These are phyloP conservation scores for Parnassius orleans DNA, from an alignment of 2,888 invertebrate species.

Conservation along the genomic window DNA sequence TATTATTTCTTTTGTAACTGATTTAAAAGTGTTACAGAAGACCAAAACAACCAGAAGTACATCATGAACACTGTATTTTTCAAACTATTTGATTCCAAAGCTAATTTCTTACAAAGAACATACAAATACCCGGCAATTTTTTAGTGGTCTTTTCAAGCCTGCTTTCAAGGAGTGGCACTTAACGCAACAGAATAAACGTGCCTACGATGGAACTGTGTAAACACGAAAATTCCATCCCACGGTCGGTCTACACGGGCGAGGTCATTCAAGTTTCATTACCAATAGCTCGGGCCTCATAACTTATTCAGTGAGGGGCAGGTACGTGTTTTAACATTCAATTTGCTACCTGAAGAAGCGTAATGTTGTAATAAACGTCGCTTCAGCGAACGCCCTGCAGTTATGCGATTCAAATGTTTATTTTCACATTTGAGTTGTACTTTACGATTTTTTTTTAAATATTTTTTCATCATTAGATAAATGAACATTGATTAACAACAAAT, in stretches of 20 bases:
- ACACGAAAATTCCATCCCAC: constrained; percentile 62
- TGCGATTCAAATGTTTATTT: constrained; percentile 25
- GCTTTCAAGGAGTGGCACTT: constrained; percentile 49
- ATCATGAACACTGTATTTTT: too few species aligned
- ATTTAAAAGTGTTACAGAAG: too few species aligned
- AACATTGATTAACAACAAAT: too few species aligned
- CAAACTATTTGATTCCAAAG: too few species aligned
- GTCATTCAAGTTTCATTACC: constrained; percentile 78
- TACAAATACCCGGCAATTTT: constrained; percentile 28
- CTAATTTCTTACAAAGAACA: background rate
- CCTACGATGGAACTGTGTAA: constrained; percentile 48
- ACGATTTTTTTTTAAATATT: too few species aligned
- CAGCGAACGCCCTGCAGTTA: constrained; percentile 39
- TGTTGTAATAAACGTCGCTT: constrained; percentile 49
- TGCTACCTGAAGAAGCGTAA: constrained; percentile 65
- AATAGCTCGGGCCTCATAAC: constrained; percentile 72
- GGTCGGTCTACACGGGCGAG: constrained; percentile 58
- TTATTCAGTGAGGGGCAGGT: constrained; percentile 76
- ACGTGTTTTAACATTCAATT: constrained; percentile 76
- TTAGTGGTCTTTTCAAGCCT: constrained; percentile 36
- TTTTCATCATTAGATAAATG: too few species aligned
- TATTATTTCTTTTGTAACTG: too few species aligned
- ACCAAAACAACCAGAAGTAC: too few species aligned
- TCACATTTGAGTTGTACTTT: constrained; percentile 5
- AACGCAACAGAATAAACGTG: constrained; percentile 50